Evolutionary conservation across 2,888 invertebrate genomes (phyloP), one percentile per base, ranked within the genome.

Genomic region (Agriopis marginaria): DNA sequence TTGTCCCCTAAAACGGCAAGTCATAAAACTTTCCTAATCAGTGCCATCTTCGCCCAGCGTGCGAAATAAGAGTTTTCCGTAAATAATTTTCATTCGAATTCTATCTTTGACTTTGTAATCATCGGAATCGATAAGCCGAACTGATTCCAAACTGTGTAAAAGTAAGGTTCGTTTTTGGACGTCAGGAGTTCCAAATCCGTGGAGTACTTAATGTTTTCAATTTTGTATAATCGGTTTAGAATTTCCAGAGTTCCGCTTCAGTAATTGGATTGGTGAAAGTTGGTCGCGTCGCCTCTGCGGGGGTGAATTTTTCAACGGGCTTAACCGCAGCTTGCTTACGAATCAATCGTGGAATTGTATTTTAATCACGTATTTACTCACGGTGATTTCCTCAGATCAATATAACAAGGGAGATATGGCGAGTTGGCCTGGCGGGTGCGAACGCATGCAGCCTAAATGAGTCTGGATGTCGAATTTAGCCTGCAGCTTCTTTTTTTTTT

Each of bases 141-240:
- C 85, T 85, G 75, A 82, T 78, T 82, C 85, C 81, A 82, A 84
- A 75, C 53, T 45, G 74, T 66, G 66, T 70, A 67, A 78, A 64
- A 77, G 84, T 89, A 92, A 86, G 86, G 91, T 85, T 80, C 82
- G 79, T 80, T 88, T 84, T 90, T 73, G 82, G 75, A 45, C 62
- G 70, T 72, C 78, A 81, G 64, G 74, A 78, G 75, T 74, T 77
- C 3, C 77, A 86, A 90, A 90, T 91, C 87, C 88, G 86, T 89
- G 85, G 88, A 91, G 92, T 93, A 91, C 93, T 92, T 93, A 93
- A 93, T 93, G 93, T 93, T 93, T 93, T 93, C 93, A 93, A 93
- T 93, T 93, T 91, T 86, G 91, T 90, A 92, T 93, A 93, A 93
- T 93, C 93, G 93, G 93, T 93, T 93, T 93, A 93, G 93, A 92